Base-by-base conservation (phyloP, 1,140 invertebrate species). In the Temnothorax longispinosus region DNA sequence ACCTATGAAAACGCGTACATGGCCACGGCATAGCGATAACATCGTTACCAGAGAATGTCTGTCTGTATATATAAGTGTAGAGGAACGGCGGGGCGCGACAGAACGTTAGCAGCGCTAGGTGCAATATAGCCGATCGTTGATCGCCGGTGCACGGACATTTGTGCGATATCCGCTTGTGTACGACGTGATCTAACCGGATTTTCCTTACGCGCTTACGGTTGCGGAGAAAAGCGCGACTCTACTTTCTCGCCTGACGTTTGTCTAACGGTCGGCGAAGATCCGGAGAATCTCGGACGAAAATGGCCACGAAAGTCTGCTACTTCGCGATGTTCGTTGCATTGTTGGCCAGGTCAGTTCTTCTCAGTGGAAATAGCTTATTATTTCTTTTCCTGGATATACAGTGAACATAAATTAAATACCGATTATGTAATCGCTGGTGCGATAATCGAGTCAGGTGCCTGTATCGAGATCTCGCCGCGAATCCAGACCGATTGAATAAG, bases 291-390 rank as follows among this genome's bases (percentile, higher is more conserved):
- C 15, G 38, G 0, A 32, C 15, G 35, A 74, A 60, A 60, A 84
- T 84, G 80, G 5, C 8, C 2, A 50, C 7, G 62, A 35, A 50
- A 74, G 8, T 47, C 52, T 47, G 27, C 27, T 7, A 56, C 18
- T 0, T 75, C 15, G 3, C 74, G 11, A 27, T 84, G 3, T 27
- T 75, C 6, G 15, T 32, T 47, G 32, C 41, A 18, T 7, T 84
- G 32, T 74, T 62, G 27, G 6, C n/a, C 54, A 84, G 80, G 80
- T 84, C 32, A 84, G 80, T 82, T 15, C 18, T 52, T 41, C 15
- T 41, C 41, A 0, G 6, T 32, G 1, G 11, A 38, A 3, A 44
- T n/a, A 41, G n/a, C 11, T n/a, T 21, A 67, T 38, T 41, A 65
- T 67, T 67, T 13, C 18, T 67, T 67, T 13, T 8, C 18, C 21